Evolutionary conservation across 92 coral and sea anemone genomes (phyloP).

Genomic region (Siderastrea siderea): DNA sequence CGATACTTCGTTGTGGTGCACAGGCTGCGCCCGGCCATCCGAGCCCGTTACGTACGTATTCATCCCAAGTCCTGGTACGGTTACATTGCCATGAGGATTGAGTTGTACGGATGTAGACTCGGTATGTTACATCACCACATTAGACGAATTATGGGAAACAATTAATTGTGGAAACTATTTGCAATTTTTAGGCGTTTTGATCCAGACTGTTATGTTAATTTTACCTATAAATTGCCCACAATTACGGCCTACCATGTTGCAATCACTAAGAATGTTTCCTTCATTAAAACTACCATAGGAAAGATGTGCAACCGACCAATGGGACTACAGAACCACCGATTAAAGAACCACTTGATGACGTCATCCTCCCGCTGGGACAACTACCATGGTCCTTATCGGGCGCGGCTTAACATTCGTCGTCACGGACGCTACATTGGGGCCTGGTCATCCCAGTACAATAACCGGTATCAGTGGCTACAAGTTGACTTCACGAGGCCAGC

Average conservation of each 20-base stretch:
- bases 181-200: no score
- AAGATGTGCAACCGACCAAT: constrained; percentile 84
- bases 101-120: constrained; percentile 48
- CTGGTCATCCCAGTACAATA: constrained; percentile 74
- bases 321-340: constrained; percentile 77
- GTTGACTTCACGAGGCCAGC: constrained; percentile 63
- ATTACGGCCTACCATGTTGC: no score
- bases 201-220: no score
- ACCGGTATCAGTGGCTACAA: constrained; percentile 78
- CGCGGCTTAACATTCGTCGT: constrained; percentile 67
- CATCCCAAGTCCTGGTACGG: constrained; percentile 65
- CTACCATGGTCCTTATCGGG: constrained; percentile 62
- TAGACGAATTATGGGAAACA: no score
- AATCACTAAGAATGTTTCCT: no score
- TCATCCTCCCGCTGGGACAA: constrained; percentile 80
- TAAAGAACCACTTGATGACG: constrained; percentile 69
- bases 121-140: constrained; percentile 15
- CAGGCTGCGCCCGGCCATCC: constrained; percentile 63
- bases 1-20: constrained; percentile 55
- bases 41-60: constrained; percentile 68
- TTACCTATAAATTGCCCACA: no score
- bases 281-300: constrained; percentile 34
- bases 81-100: constrained; percentile 36
- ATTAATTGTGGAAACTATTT: not conserved
- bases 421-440: constrained; percentile 69